Percentiles rank a stretch among this genome's conserved stretches.
Conservation (phyloP, 1,140 invertebrate species). For the Anadara kagoshimensis region DNA sequence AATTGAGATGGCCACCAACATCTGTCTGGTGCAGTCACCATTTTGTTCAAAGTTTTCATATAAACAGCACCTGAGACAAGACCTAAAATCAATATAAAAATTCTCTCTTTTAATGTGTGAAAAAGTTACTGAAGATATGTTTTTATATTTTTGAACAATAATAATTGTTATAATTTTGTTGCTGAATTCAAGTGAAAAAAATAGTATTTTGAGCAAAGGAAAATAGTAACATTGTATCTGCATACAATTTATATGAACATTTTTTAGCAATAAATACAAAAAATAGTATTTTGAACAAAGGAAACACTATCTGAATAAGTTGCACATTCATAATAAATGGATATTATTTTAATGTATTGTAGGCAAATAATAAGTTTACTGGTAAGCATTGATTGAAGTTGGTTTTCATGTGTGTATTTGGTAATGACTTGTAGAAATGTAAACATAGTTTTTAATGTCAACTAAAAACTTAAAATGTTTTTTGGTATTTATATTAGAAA, state of each 20-base stretch:
- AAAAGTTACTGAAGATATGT: not conserved
- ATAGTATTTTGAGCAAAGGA: not conserved
- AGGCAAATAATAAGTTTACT: not conserved
- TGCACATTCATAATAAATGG: not conserved
- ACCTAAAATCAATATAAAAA: not conserved
- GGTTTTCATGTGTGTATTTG: not conserved
- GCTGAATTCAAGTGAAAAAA: not conserved
- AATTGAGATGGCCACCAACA: too few relatives aligned
- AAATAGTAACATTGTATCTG: not conserved
- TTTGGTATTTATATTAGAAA: too few relatives aligned
- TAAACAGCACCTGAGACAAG: not conserved
- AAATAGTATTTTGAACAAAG: too few relatives aligned
- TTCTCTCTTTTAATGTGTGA: not conserved
- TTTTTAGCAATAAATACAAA: too few relatives aligned
- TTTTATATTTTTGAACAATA: not conserved
- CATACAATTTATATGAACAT: too few relatives aligned
- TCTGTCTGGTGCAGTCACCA: too few relatives aligned
- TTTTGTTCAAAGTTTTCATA: too few relatives aligned
- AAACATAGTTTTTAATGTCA: too few relatives aligned
- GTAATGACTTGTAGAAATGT: not conserved
- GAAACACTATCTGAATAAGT: too few relatives aligned
- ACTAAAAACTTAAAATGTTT: too few relatives aligned
- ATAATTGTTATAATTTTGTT: slow-evolving; percentile 5
- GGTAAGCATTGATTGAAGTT: not conserved
- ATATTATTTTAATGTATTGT: not conserved